A percentile compares a stretch with the other conserved stretches of the same genome.
Conservation (phyloP, 1,140 invertebrate genomes). For the Cotesia glomerata region DNA sequence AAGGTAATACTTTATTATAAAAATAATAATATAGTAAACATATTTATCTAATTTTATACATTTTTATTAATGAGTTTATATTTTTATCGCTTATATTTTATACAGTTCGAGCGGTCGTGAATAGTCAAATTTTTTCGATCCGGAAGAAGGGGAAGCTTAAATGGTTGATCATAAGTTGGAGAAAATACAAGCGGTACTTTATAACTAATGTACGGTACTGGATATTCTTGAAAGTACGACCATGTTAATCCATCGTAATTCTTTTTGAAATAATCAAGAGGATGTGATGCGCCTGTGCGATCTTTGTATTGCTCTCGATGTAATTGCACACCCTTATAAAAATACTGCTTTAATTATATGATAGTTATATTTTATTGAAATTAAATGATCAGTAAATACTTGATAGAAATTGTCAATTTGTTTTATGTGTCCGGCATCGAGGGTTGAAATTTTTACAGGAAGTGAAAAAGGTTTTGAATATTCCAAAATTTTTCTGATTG, state of each 20-base stretch:
- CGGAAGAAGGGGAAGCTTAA: background rate
- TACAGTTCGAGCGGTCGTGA: background rate
- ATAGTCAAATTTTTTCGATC: background rate
- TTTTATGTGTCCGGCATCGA: background rate
- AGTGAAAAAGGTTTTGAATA: too few species aligned
- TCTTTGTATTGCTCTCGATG: background rate
- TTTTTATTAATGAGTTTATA: too few species aligned
- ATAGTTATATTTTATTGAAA: background rate
- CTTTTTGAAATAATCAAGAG: background rate
- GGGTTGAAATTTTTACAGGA: background rate
- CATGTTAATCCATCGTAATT: background rate
- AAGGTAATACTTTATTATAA: too few species aligned
- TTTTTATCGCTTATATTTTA: constrained; percentile 5
- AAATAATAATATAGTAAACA: too few species aligned
- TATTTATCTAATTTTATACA: too few species aligned
- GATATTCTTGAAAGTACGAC: background rate
- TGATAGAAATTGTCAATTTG: background rate
- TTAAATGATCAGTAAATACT: background rate
- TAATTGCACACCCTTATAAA: background rate
- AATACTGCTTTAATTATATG: background rate
- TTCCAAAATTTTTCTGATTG: too few species aligned
- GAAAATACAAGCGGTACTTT: background rate
- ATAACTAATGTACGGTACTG: background rate
- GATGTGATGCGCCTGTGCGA: background rate
- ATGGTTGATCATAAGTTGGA: background rate